Conservation (phyloP, 2,888 invertebrate genomes). For the Lasioglossum morio region DNA sequence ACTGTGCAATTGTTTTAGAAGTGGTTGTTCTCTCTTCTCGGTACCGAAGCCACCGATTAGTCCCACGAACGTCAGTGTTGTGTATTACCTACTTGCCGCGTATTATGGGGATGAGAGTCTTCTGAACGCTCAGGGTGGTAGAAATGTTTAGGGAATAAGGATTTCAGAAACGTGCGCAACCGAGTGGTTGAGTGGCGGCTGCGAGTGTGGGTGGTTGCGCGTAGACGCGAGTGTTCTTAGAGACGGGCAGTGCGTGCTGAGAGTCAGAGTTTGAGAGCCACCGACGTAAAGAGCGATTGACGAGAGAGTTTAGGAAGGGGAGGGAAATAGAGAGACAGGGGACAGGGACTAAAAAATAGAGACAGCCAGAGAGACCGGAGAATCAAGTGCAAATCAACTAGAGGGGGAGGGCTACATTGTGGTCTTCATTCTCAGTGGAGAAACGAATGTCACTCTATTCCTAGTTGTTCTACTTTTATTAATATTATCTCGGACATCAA, state of each 20-base stretch:
- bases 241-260: slow-evolving; percentile 5
- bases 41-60: neutral
- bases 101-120: neutral
- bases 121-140: slow-evolving; percentile 7
- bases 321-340: neutral
- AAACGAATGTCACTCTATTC: neutral
- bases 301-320: neutral
- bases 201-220: slow-evolving; percentile 1
- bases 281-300: neutral
- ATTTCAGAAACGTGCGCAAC: slow-evolving; percentile 12
- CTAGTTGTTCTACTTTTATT: neutral
- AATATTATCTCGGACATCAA: neutral
- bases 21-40: neutral
- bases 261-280: slow-evolving; percentile 6
- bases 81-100: neutral
- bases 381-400: neutral
- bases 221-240: neutral
- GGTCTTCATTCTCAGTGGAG: neutral
- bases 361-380: neutral
- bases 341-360: neutral
- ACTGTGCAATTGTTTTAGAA: neutral
- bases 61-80: neutral
- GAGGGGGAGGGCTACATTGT: neutral
- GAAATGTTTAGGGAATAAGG: slow-evolving; percentile 8
- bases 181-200: slow-evolving; percentile 9